phyloP scores from a whole-genome alignment of 2,113 vertebrate species.

The Datnioides undecimradiatus region DNA sequence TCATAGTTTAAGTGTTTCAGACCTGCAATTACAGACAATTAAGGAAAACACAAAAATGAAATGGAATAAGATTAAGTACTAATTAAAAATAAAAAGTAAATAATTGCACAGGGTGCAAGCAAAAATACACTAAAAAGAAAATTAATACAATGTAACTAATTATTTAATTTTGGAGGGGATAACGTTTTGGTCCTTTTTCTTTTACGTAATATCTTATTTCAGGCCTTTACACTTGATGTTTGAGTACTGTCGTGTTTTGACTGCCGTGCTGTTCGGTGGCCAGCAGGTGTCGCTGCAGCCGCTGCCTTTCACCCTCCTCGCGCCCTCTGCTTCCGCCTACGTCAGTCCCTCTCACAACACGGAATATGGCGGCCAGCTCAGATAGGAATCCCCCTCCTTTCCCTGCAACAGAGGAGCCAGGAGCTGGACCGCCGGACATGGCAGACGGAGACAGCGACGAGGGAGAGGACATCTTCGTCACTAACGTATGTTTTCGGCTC shows the following conservation, averaged over 20 bases:
- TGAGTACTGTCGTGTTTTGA: too few species aligned
- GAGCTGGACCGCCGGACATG: conserved; percentile 65
- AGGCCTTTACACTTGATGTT: neutral
- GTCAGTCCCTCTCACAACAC: conserved; percentile 59
- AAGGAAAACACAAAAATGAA: too few species aligned
- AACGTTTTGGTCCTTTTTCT: too few species aligned
- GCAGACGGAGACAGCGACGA: conserved; percentile 88
- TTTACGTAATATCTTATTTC: too few species aligned
- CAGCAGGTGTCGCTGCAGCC: conserved; percentile 52
- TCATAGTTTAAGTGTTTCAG: too few species aligned
- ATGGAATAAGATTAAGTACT: too few species aligned
- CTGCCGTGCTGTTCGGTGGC: neutral
- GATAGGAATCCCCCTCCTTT: conserved; percentile 89
- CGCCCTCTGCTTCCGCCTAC: conserved; percentile 46
- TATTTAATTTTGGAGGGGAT: too few species aligned
- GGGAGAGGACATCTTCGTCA: conserved; percentile 93
- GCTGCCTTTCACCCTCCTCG: accelerated
- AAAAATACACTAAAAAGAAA: too few species aligned
- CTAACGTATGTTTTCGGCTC: conserved; percentile 64
- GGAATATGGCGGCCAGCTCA: conserved; percentile 87
- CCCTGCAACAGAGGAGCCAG: conserved; percentile 81
- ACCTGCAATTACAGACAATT: too few species aligned
- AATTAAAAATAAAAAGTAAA: too few species aligned
- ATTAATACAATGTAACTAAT: too few species aligned
- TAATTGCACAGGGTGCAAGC: too few species aligned